Conservation (phyloP, 2,888 invertebrate species). For the Archips xylosteana region DNA sequence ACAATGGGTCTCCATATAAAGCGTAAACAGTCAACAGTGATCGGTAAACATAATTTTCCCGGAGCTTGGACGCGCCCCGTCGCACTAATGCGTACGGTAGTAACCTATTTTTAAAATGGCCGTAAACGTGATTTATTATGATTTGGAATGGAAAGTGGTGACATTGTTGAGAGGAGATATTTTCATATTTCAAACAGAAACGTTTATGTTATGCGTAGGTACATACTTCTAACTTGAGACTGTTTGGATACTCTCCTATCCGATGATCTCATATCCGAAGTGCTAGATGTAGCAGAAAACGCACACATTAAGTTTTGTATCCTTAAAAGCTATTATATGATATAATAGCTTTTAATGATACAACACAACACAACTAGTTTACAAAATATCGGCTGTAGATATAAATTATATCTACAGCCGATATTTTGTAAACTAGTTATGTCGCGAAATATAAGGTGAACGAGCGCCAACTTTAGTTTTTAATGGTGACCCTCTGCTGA, state of each 20-base stretch:
- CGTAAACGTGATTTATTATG: slow-evolving; percentile 20
- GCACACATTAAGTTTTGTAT: too few relatives aligned
- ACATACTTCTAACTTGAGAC: background rate
- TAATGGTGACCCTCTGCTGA: too few relatives aligned
- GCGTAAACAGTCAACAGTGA: slow-evolving; percentile 61
- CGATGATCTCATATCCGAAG: too few relatives aligned
- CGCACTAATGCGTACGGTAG: slow-evolving; percentile 19
- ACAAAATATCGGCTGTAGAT: too few relatives aligned
- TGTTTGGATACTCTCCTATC: background rate
- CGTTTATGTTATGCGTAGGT: background rate
- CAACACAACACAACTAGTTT: too few relatives aligned
- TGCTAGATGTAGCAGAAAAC: background rate
- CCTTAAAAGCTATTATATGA: too few relatives aligned
- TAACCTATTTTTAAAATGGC: slow-evolving; percentile 35
- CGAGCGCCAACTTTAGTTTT: too few relatives aligned
- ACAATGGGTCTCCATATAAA: slow-evolving; percentile 49
- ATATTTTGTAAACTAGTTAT: too few relatives aligned
- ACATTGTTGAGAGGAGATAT: background rate
- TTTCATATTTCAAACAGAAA: background rate
- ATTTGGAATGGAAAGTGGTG: slow-evolving; percentile 5
- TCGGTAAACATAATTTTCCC: slow-evolving; percentile 30
- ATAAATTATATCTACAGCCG: too few relatives aligned
- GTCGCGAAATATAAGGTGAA: too few relatives aligned
- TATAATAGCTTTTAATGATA: too few relatives aligned
- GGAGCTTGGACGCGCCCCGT: background rate